Conservation (phyloP, 2,113 vertebrate genomes). For the Lycaon pictus region DNA sequence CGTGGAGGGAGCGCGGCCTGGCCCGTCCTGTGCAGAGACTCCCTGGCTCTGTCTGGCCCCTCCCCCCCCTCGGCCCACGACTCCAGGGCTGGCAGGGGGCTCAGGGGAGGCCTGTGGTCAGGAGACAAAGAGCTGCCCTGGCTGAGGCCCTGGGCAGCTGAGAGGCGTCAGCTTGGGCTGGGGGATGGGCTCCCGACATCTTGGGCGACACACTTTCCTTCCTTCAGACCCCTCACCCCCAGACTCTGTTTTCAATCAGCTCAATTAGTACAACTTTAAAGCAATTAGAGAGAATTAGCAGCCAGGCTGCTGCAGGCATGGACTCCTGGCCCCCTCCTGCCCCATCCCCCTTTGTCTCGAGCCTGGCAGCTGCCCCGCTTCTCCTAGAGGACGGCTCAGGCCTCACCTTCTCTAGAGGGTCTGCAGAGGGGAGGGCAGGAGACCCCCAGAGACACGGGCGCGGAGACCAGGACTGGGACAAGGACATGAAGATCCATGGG, state of each 20-base stretch:
- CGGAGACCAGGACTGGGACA: neutral
- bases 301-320: slow-evolving; percentile 33
- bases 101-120: neutral
- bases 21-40: neutral
- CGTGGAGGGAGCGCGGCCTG: too few species aligned
- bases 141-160: neutral
- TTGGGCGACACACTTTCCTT: neutral
- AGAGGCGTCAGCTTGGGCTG: neutral
- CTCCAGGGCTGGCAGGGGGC: neutral
- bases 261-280: slow-evolving; percentile 87
- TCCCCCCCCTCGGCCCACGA: neutral
- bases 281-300: slow-evolving; percentile 84
- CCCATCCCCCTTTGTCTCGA: neutral
- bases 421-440: neutral
- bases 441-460: neutral
- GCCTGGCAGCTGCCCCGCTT: neutral
- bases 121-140: neutral
- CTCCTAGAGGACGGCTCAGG: neutral
- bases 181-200: neutral
- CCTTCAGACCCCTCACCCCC: slow-evolving; percentile 59
- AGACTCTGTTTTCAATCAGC: slow-evolving; percentile 86
- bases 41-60: neutral
- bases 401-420: neutral
- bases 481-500: neutral
- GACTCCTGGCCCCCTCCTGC: neutral